Base-by-base conservation (phyloP, 2,888 invertebrate species). In the Acholoe squamosa region DNA sequence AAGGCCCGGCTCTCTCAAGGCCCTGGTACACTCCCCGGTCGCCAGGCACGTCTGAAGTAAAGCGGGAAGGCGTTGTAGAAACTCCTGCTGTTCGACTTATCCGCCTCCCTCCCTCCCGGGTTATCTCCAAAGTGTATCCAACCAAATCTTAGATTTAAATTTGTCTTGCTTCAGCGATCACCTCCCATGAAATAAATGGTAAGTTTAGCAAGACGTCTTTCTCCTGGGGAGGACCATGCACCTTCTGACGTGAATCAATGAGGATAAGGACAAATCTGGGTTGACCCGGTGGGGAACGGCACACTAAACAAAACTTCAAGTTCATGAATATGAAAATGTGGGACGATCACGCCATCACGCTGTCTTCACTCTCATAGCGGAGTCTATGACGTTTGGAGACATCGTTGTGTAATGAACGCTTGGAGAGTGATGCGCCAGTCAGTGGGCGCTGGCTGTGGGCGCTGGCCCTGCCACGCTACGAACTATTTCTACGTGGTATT, bases 281-380 rank as follows among this genome's bases (percentile, higher is more conserved):
- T 22, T 33, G 80, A 80, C 34, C 33, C 31, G 80, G 80, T 22
- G 80, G 43, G 34, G 80, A 7, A 61, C 19, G 25, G n/a, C 5
- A 28, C 71, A 16, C 28, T 71, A 80, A 80, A 33, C 80, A 80
- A 80, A 80, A 34, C 80, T 80, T 43, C 43, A 25, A 80, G 3
- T 34, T 80, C 80, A 80, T 80, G 80, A 80, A 80, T 80, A 80
- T 80, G 31, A 80, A 80, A 80, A 80, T 80, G 43, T 80, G 80
- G 80, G 34, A 80, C 80, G 80, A 80, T 80, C 80, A 80, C 80
- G 80, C 80, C 80, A 80, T 80, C 71, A 71, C 71, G 28, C 71
- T 7, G 71, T 28, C 25, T 31, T 3, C 76, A 76, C 16, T 14
- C 25, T 76, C 76, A n/a, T 25, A 16, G 76, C 25, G 31, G 28